Evolutionary conservation across 2,888 invertebrate species (phyloP), one percentile per base, ranked within the genome.

Genomic region (Shargacucullia verbasci): DNA sequence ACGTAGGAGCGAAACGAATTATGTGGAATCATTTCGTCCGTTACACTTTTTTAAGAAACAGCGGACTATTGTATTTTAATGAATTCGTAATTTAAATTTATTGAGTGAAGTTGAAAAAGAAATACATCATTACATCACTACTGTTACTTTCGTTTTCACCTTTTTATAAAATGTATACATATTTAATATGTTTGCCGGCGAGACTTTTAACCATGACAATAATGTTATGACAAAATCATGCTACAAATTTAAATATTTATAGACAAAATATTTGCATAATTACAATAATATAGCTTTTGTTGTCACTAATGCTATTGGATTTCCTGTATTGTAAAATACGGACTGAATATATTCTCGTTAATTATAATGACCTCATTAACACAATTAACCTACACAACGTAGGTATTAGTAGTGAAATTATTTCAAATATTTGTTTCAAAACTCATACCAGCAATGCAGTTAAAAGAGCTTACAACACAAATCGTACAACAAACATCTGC

Each of bases 1-100:
- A 80, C 82, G 80, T 86, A 89, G 82, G 80, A 75, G 91, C 86
- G 92, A 83, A 78, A 85, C 92, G 85, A 92, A 93, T 93, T 80
- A 61, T 73, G 69, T 72, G 54, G 68, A 76, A 73, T 78, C 75
- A 76, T 78, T 76, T 64, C 52, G 55, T 57, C 53, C 49, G 65
- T 52, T 59, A 63, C 50, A 70, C 59, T 72, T 73, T 65, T 75
- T 74, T 68, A 64, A 53, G 59, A 59, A 61, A 63, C 46, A 44
- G 54, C 45, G n/a, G 25, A 39, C 38, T 41, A 48, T 70, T 58
- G 54, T 62, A 13, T 43, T 15, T 14, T 47, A 59, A 70, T 60
- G 34, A 71, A 71, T 66, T 43, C 10, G 8, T 40, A 31, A 48
- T 48, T 39, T 48, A 12, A 14, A 48, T 31, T 15, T 31, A 39